Evolutionary conservation across 2,113 vertebrate species (phyloP), one percentile per base, ranked within the genome.

Genomic region (Lepus europaeus): DNA sequence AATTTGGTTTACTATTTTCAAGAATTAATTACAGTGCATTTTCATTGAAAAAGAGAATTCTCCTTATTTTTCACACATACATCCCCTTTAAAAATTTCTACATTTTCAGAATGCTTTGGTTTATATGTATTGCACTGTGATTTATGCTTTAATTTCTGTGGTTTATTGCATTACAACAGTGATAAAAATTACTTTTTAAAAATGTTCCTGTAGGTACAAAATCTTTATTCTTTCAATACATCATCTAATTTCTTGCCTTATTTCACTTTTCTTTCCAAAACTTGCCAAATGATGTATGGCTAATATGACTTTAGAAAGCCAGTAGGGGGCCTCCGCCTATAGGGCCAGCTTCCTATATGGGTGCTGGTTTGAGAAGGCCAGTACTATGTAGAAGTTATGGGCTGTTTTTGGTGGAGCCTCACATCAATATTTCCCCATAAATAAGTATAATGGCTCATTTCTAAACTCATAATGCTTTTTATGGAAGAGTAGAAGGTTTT

Each of bases 401-500:
- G 5, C 0, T 10, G 72, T 68, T 77, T 51, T 11, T 4, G 3
- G 6, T 73, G n/a, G 19, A 56, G 33, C 87, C 89, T 87, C n/a
- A 64, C 23, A 78, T 87, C 49, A 79, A 22, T 53, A 70, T 45
- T 88, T 70, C 22, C 9, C 19, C 51, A 31, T 76, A 61, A 97
- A 49, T 80, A 95, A 83, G 87, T 8, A 95, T 81, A 27, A 70
- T 25, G 56, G 7, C 6, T 33, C 6, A 19, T 84, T 91, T 90
- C 74, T 87, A 59, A 81, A 91, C 80, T 83, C 74, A 77, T n/a
- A 76, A 8, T 51, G n/a, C 56, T 85, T 89, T 94, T 94, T 87
- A 23, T 61, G 78, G 88, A 89, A 12, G 12, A 74, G 11, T 72
- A 72, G 33, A 78, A 59, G 8, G 1, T 56, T 77, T 77, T 78